phyloP scores from a whole-genome alignment of 2,888 invertebrate genomes.

The Dicycla oo region DNA sequence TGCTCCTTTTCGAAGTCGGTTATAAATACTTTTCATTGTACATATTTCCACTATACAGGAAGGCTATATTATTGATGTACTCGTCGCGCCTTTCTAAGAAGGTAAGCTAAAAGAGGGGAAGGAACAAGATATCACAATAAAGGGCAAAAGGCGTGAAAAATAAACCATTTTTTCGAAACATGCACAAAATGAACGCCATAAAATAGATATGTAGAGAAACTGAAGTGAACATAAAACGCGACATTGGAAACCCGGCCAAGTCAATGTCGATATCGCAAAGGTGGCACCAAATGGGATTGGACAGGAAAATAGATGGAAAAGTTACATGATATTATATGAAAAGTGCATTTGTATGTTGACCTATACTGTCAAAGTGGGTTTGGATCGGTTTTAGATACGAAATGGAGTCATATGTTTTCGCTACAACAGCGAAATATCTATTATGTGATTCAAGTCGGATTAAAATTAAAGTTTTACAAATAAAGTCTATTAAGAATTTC shows the following conservation, averaged over 20 bases:
- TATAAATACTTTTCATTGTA: no score
- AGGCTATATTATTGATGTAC: background rate
- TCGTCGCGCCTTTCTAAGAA: no score
- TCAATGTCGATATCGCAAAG: constrained; percentile 40
- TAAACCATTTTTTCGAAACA: constrained; percentile 17
- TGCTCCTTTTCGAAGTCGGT: no score
- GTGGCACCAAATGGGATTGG: constrained; percentile 60
- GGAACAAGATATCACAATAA: constrained; percentile 2
- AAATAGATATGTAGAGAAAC: constrained; percentile 38
- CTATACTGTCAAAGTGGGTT: constrained; percentile 21
- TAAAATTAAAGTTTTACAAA: no score
- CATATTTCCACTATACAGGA: no score
- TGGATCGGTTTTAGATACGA: constrained; percentile 35
- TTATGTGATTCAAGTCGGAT: background rate
- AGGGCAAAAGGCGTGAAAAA: constrained; percentile 14
- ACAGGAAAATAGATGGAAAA: constrained; percentile 41
- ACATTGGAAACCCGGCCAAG: constrained; percentile 47
- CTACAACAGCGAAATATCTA: constrained; percentile 21
- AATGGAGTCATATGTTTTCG: constrained; percentile 12
- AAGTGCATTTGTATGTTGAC: constrained; percentile 53
- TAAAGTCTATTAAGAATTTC: no score
- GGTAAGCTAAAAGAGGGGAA: background rate
- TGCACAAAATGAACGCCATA: constrained; percentile 36
- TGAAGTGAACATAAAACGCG: constrained; percentile 45
- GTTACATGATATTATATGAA: constrained; percentile 50